These are phyloP conservation scores for Lagorchestes hirsutus DNA, from an alignment of 2,797 vertebrate species.

Conservation along the genomic window DNA sequence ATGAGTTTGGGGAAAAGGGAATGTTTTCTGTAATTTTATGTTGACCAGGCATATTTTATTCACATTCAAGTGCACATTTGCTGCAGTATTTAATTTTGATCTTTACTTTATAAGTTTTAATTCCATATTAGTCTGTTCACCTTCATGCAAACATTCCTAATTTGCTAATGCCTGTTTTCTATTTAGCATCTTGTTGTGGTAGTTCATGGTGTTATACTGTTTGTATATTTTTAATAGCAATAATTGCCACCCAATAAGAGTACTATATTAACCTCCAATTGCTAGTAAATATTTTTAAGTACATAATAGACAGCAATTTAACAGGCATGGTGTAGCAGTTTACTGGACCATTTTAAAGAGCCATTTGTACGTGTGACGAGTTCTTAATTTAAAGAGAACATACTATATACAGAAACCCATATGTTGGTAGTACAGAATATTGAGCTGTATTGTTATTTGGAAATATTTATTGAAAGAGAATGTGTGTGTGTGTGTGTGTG, in stretches of 20 bases:
- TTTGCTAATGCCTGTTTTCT: slow-evolving; percentile 70
- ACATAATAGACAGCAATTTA: slow-evolving; percentile 81
- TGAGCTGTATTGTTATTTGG: slow-evolving; percentile 55
- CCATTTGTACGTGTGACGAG: slow-evolving; percentile 81
- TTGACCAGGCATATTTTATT: slow-evolving; percentile 24
- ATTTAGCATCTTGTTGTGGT: slow-evolving; percentile 61
- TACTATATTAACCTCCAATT: slow-evolving; percentile 83
- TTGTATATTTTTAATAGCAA: slow-evolving; percentile 75
- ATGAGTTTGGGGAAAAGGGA: slow-evolving; percentile 47
- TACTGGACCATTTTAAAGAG: slow-evolving; percentile 82
- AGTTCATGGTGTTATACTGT: slow-evolving; percentile 72
- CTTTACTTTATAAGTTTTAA: slow-evolving; percentile 64
- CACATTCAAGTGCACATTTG: slow-evolving; percentile 18
- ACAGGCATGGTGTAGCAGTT: slow-evolving; percentile 74
- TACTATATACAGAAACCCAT: slow-evolving; percentile 64
- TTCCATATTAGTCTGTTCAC: slow-evolving; percentile 56
- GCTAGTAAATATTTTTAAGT: slow-evolving; percentile 81
- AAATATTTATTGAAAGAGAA: slow-evolving; percentile 59
- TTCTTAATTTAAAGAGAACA: slow-evolving; percentile 82
- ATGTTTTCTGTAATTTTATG: slow-evolving; percentile 46
- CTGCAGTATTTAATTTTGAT: slow-evolving; percentile 56
- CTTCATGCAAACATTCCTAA: slow-evolving; percentile 64
- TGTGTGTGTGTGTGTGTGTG: slow-evolving; percentile 2
- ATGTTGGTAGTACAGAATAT: slow-evolving; percentile 35
- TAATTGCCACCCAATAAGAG: slow-evolving; percentile 76